phyloP scores from a whole-genome alignment of 1,140 invertebrate species.

The Drosophila ironensis region DNA sequence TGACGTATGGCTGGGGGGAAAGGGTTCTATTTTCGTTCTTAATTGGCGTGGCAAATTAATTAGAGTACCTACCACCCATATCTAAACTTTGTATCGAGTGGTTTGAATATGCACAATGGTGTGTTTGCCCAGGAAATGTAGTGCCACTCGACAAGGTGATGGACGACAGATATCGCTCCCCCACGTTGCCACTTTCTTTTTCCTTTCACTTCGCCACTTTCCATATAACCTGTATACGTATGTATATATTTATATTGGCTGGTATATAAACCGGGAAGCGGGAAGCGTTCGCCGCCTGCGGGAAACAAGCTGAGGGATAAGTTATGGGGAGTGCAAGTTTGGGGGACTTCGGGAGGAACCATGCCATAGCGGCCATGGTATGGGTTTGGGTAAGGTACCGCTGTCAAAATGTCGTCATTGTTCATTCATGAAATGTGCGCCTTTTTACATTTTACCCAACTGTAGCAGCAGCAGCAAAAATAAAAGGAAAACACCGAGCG shows the following conservation, averaged over 20 bases:
- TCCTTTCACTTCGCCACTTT: neutral
- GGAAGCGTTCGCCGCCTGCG: neutral
- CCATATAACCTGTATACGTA: neutral
- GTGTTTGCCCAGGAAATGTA: conserved; percentile 64
- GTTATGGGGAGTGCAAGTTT: neutral
- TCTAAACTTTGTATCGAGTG: conserved; percentile 1
- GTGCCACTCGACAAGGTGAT: conserved; percentile 69
- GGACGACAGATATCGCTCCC: conserved; percentile 58
- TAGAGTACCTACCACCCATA: no score
- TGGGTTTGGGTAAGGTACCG: conserved; percentile 38
- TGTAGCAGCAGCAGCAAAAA: neutral
- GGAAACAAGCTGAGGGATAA: neutral
- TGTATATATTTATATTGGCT: neutral
- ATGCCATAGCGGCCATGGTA: no score
- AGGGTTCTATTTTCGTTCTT: no score
- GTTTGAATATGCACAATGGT: no score
- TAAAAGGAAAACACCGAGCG: neutral
- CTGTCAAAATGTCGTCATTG: conserved; percentile 80
- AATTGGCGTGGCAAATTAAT: no score
- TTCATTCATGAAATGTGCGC: conserved; percentile 78
- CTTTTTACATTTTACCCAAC: conserved; percentile 55
- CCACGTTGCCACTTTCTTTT: neutral
- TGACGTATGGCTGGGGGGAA: no score
- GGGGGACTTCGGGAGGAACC: neutral
- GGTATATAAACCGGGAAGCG: neutral